Evolutionary conservation across 2,888 invertebrate genomes (phyloP).

Genomic region (Dolichopus griseipennis): DNA sequence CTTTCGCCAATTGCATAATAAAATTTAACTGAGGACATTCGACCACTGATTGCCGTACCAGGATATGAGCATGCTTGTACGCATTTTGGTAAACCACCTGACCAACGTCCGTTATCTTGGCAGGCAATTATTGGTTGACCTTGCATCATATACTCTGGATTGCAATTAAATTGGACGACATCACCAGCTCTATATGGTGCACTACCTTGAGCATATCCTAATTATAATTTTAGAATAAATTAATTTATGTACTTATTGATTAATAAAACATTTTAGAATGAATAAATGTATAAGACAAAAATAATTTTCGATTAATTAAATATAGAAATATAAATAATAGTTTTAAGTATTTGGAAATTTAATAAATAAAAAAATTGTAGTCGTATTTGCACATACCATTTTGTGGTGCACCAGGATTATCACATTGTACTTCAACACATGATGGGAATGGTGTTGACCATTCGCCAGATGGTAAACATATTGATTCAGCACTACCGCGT

Average conservation of each 20-base stretch:
- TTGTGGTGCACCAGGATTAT: conserved; percentile 61
- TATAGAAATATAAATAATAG: no score
- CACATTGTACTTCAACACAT: conserved; percentile 74
- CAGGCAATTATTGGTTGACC: conserved; percentile 84
- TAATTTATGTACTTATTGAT: no score
- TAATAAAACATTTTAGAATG: no score
- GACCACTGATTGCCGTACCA: conserved; percentile 74
- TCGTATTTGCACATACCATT: conserved; percentile 43
- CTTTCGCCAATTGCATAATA: conserved; percentile 81
- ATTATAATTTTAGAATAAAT: not conserved
- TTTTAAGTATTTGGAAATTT: no score
- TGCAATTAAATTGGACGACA: conserved; percentile 78
- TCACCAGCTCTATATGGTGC: conserved; percentile 76
- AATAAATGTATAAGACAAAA: no score
- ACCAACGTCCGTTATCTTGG: conserved; percentile 80
- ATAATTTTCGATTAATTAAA: no score
- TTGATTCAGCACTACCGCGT: conserved; percentile 62
- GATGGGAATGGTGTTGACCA: conserved; percentile 71
- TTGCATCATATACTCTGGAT: conserved; percentile 80
- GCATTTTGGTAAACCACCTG: conserved; percentile 76
- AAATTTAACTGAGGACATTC: conserved; percentile 80
- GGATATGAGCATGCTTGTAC: conserved; percentile 79
- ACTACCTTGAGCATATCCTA: conserved; percentile 62
- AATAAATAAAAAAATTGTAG: no score
- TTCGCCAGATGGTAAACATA: conserved; percentile 67